Conservation (phyloP, 23 tunicate genomes). For the Trididemnum clinides region DNA sequence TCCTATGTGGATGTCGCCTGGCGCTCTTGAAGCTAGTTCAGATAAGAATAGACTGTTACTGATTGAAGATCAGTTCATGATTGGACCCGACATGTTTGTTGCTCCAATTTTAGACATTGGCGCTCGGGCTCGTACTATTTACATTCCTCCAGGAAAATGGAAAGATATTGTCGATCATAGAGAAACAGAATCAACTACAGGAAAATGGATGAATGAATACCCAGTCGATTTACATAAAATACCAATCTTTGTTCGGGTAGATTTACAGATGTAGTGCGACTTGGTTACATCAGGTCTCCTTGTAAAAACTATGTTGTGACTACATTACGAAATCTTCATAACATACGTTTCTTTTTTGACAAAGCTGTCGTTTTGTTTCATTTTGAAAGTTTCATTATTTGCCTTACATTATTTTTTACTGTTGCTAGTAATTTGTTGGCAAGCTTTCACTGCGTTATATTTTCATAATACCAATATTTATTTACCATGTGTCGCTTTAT, state of each 20-base stretch:
- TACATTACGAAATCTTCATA: too few species aligned
- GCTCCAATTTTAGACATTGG: constrained; percentile 60
- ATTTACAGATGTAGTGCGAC: too few species aligned
- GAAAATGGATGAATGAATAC: constrained; percentile 43
- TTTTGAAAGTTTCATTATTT: too few species aligned
- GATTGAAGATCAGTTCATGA: constrained; percentile 74
- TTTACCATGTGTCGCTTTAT: too few species aligned
- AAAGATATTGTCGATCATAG: constrained; percentile 16
- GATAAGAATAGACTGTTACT: constrained; percentile 1
- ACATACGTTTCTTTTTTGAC: too few species aligned
- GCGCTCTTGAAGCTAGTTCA: neutral
- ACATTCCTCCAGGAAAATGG: constrained; percentile 67
- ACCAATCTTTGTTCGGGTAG: constrained; percentile 31
- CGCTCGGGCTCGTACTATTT: constrained; percentile 3
- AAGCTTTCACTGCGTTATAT: too few species aligned
- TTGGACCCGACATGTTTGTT: constrained; percentile 56
- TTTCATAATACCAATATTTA: too few species aligned
- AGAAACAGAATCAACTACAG: neutral
- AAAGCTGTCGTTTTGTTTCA: too few species aligned
- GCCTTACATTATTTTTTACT: too few species aligned
- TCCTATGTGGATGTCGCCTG: constrained; percentile 82
- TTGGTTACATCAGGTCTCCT: too few species aligned
- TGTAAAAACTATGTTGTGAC: too few species aligned
- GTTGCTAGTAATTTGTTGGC: too few species aligned
- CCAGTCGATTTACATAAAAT: neutral